Conservation (phyloP, 2,113 vertebrate genomes). For the Microtus ochrogaster region DNA sequence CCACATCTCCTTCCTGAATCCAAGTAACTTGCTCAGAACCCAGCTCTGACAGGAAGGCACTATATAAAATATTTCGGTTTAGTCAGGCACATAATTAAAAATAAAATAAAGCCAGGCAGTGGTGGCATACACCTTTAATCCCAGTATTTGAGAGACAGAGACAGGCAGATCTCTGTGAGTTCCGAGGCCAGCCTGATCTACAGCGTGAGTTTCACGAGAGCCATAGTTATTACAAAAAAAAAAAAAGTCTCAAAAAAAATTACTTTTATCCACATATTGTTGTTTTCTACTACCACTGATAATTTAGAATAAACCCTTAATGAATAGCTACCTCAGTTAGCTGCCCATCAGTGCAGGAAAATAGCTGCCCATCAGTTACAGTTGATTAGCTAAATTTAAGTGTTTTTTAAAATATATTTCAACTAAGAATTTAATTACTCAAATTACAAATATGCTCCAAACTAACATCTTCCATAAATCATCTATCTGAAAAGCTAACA, state of each 20-base stretch:
- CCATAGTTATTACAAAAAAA: too few species aligned
- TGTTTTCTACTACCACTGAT: conserved; percentile 46
- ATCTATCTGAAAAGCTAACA: conserved; percentile 45
- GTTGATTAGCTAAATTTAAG: conserved; percentile 36
- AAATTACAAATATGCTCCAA: conserved; percentile 51
- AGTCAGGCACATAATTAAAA: not conserved
- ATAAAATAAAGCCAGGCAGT: not conserved
- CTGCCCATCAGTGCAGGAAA: conserved; percentile 46
- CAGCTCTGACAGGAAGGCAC: conserved; percentile 35
- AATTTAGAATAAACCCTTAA: conserved; percentile 36
- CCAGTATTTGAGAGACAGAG: too few species aligned
- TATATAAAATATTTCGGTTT: conserved; percentile 35
- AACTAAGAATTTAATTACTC: conserved; percentile 47
- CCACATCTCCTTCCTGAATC: conserved; percentile 42
- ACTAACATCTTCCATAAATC: conserved; percentile 40
- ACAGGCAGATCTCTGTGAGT: too few species aligned
- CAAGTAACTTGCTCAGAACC: conserved; percentile 53
- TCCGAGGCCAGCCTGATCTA: too few species aligned
- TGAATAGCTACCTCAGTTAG: conserved; percentile 53
- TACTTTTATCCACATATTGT: conserved; percentile 34
- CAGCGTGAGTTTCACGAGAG: too few species aligned
- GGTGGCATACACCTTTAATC: too few species aligned
- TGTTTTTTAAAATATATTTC: conserved; percentile 19
- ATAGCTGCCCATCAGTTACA: conserved; percentile 51
- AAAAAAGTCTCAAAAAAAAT: too few species aligned